Conservation (phyloP, 2,797 vertebrate species). For the Erithacus rubecula region DNA sequence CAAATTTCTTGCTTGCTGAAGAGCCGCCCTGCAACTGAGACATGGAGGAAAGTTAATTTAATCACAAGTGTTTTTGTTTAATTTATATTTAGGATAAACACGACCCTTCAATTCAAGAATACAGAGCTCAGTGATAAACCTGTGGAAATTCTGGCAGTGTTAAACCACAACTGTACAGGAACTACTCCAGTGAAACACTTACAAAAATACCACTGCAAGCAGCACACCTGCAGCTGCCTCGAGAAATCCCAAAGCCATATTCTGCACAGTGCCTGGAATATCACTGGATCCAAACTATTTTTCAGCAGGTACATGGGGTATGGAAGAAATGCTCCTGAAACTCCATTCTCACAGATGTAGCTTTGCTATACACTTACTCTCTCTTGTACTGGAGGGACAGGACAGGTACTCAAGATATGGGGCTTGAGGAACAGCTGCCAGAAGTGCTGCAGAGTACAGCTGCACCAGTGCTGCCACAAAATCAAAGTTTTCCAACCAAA, state of each 20-base stretch:
- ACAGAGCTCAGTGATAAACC: not conserved
- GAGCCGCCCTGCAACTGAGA: not conserved
- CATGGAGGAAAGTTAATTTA: not conserved
- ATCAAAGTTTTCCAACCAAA: not conserved
- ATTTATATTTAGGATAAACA: not conserved
- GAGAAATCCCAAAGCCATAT: not conserved
- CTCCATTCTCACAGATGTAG: not conserved
- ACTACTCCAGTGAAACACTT: not conserved
- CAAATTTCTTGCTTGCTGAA: not conserved
- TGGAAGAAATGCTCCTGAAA: not conserved
- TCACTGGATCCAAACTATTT: not conserved
- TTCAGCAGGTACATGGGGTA: rapidly evolving
- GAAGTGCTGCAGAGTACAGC: not conserved
- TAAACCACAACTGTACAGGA: not conserved
- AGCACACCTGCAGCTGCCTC: not conserved
- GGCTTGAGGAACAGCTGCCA: not conserved
- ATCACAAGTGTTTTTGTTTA: not conserved
- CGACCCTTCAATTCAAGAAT: not conserved
- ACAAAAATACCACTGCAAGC: not conserved
- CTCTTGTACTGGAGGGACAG: not conserved
- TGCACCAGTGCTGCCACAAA: not conserved
- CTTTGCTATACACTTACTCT: not conserved
- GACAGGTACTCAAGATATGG: not conserved
- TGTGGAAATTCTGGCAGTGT: not conserved
- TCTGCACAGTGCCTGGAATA: not conserved